These are phyloP conservation scores for Jacana jacana DNA, from an alignment of 2,113 vertebrate species.

Conservation along the genomic window DNA sequence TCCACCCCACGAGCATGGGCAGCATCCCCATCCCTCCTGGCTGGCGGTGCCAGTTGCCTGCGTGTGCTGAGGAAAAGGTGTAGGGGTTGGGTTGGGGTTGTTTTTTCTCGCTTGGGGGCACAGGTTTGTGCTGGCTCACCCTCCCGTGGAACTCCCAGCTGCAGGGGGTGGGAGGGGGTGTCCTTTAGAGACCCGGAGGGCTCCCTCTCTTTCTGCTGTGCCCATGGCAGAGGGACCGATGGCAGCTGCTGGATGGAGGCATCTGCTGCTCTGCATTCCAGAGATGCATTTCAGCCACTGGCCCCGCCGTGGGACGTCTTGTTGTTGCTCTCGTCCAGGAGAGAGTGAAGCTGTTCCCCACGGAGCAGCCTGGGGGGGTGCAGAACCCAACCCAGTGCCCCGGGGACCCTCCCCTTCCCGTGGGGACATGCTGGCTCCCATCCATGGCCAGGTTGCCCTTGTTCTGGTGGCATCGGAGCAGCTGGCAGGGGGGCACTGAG, in stretches of 20 bases:
- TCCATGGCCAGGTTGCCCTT: background rate
- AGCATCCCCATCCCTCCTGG: background rate
- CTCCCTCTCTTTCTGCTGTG: background rate
- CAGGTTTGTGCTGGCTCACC: background rate
- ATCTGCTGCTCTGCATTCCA: conserved; percentile 17
- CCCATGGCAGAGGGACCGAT: background rate
- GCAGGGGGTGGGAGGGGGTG: accelerated
- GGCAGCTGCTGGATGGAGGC: background rate
- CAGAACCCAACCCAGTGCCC: background rate
- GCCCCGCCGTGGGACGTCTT: background rate
- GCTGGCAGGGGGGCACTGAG: background rate
- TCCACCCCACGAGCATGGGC: background rate
- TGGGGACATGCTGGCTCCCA: background rate
- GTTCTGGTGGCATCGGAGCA: background rate
- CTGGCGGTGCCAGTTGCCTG: background rate
- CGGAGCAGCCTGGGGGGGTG: background rate
- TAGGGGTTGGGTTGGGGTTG: background rate
- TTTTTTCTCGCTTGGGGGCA: background rate
- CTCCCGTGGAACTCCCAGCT: background rate
- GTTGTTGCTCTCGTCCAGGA: background rate
- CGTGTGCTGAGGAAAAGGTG: background rate
- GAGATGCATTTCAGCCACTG: background rate
- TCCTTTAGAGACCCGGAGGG: background rate
- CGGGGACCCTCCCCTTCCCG: background rate
- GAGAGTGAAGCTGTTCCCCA: background rate